Conservation (phyloP, 1,140 invertebrate genomes). For the Drosophila ironensis region DNA sequence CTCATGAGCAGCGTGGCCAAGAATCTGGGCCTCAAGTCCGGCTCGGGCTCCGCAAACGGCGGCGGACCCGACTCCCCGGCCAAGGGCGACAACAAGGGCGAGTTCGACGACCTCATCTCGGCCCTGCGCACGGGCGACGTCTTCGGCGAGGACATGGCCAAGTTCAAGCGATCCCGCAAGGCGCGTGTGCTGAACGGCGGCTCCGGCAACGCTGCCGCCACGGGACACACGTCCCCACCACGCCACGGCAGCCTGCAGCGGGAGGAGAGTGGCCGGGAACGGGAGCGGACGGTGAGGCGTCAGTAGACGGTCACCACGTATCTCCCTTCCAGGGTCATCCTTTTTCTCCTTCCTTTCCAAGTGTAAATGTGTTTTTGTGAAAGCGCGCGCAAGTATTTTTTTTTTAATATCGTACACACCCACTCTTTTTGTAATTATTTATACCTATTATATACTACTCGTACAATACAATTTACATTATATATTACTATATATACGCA, state of each 20-base stretch:
- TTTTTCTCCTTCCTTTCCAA: not conserved
- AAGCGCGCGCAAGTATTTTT: conserved; percentile 41
- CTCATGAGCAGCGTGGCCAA: conserved; percentile 85
- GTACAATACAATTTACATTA: conserved; percentile 21
- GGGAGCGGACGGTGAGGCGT: conserved; percentile 73
- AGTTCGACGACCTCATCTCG: conserved; percentile 98
- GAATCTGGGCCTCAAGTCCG: conserved; percentile 83
- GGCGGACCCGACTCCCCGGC: conserved; percentile 83
- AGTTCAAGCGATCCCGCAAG: conserved; percentile 91
- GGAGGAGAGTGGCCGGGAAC: conserved; percentile 77
- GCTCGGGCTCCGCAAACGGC: conserved; percentile 51
- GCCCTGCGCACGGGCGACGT: conserved; percentile 97
- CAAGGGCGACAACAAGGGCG: conserved; percentile 87
- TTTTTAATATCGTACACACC: conserved; percentile 26
- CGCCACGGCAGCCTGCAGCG: conserved; percentile 79
- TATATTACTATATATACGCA: conserved; percentile 22
- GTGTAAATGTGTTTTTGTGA: conserved; percentile 12
- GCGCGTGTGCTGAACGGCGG: conserved; percentile 83
- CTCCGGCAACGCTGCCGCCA: conserved; percentile 77
- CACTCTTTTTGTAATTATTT: conserved; percentile 55
- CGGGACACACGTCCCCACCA: conserved; percentile 83
- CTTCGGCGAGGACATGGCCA: conserved; percentile 97
- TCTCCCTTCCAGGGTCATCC: no score
- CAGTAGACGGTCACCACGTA: conserved; percentile 51
- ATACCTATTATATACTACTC: conserved; percentile 17